These are phyloP conservation scores for Myodes glareolus DNA, from an alignment of 2,113 vertebrate species.

Conservation along the genomic window DNA sequence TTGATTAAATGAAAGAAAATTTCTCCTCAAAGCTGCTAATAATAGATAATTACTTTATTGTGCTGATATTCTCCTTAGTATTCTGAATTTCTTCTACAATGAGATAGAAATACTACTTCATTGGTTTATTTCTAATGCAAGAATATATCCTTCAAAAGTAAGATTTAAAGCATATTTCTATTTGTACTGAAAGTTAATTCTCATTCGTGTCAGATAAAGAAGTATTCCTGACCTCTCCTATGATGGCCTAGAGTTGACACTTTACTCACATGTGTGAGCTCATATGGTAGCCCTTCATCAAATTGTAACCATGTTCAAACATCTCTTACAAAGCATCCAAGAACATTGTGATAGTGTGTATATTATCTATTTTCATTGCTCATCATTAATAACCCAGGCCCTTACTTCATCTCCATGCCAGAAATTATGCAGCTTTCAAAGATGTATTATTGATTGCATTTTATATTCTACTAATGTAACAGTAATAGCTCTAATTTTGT, in stretches of 20 bases:
- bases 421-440: neutral
- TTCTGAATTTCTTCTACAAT: slow-evolving; percentile 60
- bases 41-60: slow-evolving; percentile 60
- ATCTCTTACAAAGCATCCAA: neutral
- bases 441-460: neutral
- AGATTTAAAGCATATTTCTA: slow-evolving; percentile 56
- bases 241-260: neutral
- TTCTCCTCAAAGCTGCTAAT: slow-evolving; percentile 35
- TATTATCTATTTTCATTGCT: rapidly evolving
- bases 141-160: slow-evolving; percentile 23
- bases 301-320: neutral
- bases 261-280: neutral
- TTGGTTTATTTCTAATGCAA: slow-evolving; percentile 37
- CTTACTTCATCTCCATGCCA: rapidly evolving
- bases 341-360: rapidly evolving
- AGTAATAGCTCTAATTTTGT: neutral
- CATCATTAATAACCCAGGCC: neutral
- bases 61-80: slow-evolving; percentile 69
- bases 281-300: rapidly evolving
- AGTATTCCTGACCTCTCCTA: neutral
- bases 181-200: neutral
- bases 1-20: slow-evolving; percentile 39
- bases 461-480: neutral
- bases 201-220: neutral
- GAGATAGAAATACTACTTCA: slow-evolving; percentile 57